A percentile compares a stretch with the other conserved stretches of the same genome.
These are phyloP conservation scores for Eumacrocentrus americanus DNA, from an alignment of 2,888 invertebrate genomes.

Conservation along the genomic window DNA sequence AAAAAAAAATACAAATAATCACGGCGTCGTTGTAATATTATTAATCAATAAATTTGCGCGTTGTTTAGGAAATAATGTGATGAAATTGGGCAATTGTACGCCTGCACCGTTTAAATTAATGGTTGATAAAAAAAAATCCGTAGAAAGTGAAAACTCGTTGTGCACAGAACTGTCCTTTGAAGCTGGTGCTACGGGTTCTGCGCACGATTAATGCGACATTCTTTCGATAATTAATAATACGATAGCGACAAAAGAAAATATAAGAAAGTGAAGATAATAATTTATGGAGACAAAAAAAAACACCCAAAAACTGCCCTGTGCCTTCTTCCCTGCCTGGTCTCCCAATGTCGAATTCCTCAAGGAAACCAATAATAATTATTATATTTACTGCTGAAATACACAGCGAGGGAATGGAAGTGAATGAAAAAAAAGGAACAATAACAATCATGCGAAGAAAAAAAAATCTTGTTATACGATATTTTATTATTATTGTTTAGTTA, in stretches of 20 bases:
- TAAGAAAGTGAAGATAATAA: slow-evolving; percentile 9
- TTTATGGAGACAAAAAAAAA: neutral
- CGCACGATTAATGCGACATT: neutral
- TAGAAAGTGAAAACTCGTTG: neutral
- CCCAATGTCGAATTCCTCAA: slow-evolving; percentile 26
- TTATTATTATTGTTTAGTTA: slow-evolving; percentile 61
- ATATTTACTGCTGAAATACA: slow-evolving; percentile 23
- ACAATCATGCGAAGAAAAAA: slow-evolving; percentile 32
- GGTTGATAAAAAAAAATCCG: too few species aligned
- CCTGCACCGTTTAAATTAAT: neutral
- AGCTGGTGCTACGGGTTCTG: slow-evolving; percentile 19
- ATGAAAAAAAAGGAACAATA: slow-evolving; percentile 32
- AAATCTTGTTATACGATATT: slow-evolving; percentile 59
- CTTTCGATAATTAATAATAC: neutral
- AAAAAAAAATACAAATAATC: neutral
- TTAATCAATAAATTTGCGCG: slow-evolving; percentile 6
- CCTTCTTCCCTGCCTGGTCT: slow-evolving; percentile 47
- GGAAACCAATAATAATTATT: slow-evolving; percentile 22
- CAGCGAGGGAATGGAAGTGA: slow-evolving; percentile 19
- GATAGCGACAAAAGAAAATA: slow-evolving; percentile 18
- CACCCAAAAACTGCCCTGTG: slow-evolving; percentile 45
- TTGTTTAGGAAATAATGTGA: slow-evolving; percentile 9
- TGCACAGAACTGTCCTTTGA: neutral
- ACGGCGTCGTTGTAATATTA: slow-evolving; percentile 1
- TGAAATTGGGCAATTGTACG: neutral